Evolutionary conservation across 2,797 vertebrate genomes (phyloP).

Genomic region (Eptatretus atami): DNA sequence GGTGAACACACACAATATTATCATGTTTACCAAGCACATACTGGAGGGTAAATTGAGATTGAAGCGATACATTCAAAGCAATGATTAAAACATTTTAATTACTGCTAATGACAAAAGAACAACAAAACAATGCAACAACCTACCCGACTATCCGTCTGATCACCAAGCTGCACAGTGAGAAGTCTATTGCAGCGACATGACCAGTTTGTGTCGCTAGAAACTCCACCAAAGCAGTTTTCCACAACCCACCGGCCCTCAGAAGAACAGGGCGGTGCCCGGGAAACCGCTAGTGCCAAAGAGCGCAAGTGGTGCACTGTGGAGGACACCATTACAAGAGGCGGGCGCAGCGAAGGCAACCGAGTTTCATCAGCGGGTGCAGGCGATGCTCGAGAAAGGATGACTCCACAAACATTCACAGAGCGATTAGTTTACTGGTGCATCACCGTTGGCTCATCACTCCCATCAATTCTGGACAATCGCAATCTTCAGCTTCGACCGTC

Average conservation of each 20-base stretch:
- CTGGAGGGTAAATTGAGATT: no score
- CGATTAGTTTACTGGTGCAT: background rate
- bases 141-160: slow-evolving; percentile 97
- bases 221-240: slow-evolving; percentile 64
- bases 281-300: slow-evolving; percentile 50
- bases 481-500: no score
- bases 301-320: slow-evolving; percentile 48
- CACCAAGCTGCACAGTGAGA: slow-evolving; percentile 79
- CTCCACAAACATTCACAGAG: background rate
- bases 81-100: no score
- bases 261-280: slow-evolving; percentile 47
- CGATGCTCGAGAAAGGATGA: background rate
- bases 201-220: slow-evolving; percentile 46
- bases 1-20: no score
- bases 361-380: background rate
- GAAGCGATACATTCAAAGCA: no score
- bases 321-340: slow-evolving; percentile 37
- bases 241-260: slow-evolving; percentile 80
- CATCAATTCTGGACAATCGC: background rate
- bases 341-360: background rate
- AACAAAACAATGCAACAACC: slow-evolving; percentile 8
- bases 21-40: no score
- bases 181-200: slow-evolving; percentile 34
- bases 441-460: background rate
- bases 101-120: no score